Conservation (phyloP, 2,888 invertebrate genomes). For the Fragum whitleyi region DNA sequence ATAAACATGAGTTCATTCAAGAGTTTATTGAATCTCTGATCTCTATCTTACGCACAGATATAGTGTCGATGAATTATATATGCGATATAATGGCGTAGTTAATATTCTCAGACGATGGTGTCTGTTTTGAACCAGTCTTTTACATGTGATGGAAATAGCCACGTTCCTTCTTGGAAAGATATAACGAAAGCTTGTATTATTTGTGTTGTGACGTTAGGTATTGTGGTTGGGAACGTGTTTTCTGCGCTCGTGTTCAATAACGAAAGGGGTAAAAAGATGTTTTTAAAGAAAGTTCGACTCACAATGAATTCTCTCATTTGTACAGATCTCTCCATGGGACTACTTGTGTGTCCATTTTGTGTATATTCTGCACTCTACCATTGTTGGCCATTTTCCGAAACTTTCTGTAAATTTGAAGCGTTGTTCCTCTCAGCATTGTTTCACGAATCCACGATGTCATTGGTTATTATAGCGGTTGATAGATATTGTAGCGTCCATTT, state of each 20-base stretch:
- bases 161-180: slow-evolving; percentile 42
- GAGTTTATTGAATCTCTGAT: too few species aligned
- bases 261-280: slow-evolving; percentile 43
- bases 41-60: too few species aligned
- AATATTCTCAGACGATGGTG: slow-evolving; percentile 28
- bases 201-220: slow-evolving; percentile 52
- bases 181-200: slow-evolving; percentile 54
- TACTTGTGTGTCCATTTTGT: slow-evolving; percentile 62
- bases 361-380: slow-evolving; percentile 63
- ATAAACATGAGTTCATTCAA: too few species aligned
- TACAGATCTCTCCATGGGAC: slow-evolving; percentile 65
- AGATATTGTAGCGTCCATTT: slow-evolving; percentile 60
- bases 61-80: too few species aligned
- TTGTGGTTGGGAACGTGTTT: slow-evolving; percentile 61
- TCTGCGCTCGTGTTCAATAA: slow-evolving; percentile 65
- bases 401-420: slow-evolving; percentile 65
- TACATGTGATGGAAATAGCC: slow-evolving; percentile 52
- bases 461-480: slow-evolving; percentile 66
- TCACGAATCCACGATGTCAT: slow-evolving; percentile 68
- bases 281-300: slow-evolving; percentile 60
- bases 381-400: slow-evolving; percentile 69
- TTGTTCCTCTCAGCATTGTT: slow-evolving; percentile 66
- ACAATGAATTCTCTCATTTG: slow-evolving; percentile 67
- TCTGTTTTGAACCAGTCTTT: slow-evolving; percentile 48
- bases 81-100: too few species aligned